These are phyloP conservation scores for Chlorops oryzae DNA, from an alignment of 1,140 invertebrate species.

Conservation along the genomic window DNA sequence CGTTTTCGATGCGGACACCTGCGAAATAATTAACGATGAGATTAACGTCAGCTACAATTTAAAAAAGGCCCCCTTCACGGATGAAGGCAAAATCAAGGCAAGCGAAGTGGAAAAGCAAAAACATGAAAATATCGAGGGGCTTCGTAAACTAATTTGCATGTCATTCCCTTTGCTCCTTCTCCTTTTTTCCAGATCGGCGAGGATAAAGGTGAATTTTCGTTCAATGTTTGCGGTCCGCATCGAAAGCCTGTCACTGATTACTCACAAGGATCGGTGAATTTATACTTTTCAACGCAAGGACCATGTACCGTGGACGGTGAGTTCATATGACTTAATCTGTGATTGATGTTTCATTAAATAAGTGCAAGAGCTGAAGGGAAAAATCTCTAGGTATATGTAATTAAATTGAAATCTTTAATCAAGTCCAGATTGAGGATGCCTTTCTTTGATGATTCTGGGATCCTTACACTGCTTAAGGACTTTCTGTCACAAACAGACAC, in stretches of 20 bases:
- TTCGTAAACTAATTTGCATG: not conserved
- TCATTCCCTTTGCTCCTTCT: not conserved
- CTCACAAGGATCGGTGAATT: conserved; percentile 40
- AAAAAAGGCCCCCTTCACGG: conserved; percentile 30
- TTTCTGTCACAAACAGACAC: too few species aligned
- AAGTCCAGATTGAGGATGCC: too few species aligned
- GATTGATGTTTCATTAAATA: too few species aligned
- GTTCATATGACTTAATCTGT: too few species aligned
- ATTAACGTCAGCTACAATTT: conserved; percentile 26
- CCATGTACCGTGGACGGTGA: conserved; percentile 36
- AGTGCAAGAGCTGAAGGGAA: too few species aligned
- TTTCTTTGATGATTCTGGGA: too few species aligned
- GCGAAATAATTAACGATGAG: conserved; percentile 39
- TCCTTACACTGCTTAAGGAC: too few species aligned
- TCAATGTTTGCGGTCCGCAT: conserved; percentile 33
- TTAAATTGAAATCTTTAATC: too few species aligned
- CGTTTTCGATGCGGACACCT: conserved; percentile 28
- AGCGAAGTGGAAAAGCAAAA: too few species aligned
- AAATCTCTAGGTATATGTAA: too few species aligned
- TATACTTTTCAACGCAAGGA: conserved; percentile 37
- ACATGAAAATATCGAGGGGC: too few species aligned
- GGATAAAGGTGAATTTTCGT: conserved; percentile 20
- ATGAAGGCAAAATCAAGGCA: conserved; percentile 38
- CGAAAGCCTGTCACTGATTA: conserved; percentile 42
- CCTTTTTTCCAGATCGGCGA: conserved; percentile 24